A percentile compares a stretch with the other conserved stretches of the same genome.
Conservation (phyloP, 2,888 invertebrate genomes). For the Acleris holmiana region DNA sequence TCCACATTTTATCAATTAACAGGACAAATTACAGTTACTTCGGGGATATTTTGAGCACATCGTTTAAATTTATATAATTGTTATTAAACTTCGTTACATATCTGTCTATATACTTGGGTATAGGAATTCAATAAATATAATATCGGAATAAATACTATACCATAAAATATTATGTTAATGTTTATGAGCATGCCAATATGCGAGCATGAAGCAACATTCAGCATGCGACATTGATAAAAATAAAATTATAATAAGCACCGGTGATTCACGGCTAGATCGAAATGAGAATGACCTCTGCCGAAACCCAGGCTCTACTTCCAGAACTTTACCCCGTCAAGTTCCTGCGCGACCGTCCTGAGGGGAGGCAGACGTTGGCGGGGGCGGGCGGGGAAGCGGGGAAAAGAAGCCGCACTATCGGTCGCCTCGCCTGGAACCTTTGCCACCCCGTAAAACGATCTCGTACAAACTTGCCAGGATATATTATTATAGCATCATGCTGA, state of each 20-base stretch:
- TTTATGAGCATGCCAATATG: constrained; percentile 73
- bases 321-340: constrained; percentile 38
- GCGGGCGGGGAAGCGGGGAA: too few species aligned
- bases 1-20: not conserved
- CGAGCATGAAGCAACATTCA: constrained; percentile 74
- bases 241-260: constrained; percentile 53
- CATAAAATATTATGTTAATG: constrained; percentile 46
- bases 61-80: too few species aligned
- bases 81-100: not conserved
- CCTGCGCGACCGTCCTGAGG: too few species aligned
- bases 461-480: too few species aligned
- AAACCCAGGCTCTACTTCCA: constrained; percentile 40
- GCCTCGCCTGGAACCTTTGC: too few species aligned
- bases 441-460: too few species aligned
- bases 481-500: constrained; percentile 51
- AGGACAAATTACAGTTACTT: constrained; percentile 1
- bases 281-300: constrained; percentile 79
- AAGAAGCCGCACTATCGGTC: too few species aligned
- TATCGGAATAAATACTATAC: constrained; percentile 37
- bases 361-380: too few species aligned
- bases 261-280: constrained; percentile 64
- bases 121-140: constrained; percentile 25
- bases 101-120: constrained; percentile 25
- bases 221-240: constrained; percentile 76
- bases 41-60: constrained; percentile 12